Conservation (phyloP, 2,797 vertebrate species). For the Odontamblyopus rebecca region DNA sequence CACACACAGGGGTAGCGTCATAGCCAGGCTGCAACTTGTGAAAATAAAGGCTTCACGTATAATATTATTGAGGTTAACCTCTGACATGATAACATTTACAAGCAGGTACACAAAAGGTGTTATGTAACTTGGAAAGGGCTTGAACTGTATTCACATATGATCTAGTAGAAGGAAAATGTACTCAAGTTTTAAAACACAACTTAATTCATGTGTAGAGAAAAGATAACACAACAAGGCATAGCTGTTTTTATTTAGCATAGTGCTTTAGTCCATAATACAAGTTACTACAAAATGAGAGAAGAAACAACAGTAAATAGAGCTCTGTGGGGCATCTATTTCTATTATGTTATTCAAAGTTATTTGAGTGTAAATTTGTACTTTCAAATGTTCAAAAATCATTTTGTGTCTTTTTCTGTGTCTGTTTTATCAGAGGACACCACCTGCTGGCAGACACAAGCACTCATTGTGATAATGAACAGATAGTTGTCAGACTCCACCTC, state of each 20-base stretch:
- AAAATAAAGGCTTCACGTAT: neutral
- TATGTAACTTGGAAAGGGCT: neutral
- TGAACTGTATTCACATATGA: neutral
- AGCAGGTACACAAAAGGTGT: neutral
- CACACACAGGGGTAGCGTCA: constrained; percentile 35
- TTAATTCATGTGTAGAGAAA: no score
- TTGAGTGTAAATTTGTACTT: neutral
- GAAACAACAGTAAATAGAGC: neutral
- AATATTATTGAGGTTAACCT: neutral
- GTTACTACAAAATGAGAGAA: neutral
- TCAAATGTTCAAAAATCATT: neutral
- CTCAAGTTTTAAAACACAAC: no score
- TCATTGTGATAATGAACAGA: neutral
- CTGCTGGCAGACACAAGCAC: constrained; percentile 1
- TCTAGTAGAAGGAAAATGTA: no score
- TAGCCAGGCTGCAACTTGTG: neutral
- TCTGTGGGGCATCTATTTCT: no score
- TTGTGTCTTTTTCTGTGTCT: neutral
- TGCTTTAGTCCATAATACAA: neutral
- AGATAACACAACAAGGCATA: neutral
- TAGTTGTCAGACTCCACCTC: neutral
- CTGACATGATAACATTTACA: neutral
- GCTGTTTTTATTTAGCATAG: neutral
- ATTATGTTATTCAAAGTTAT: no score
- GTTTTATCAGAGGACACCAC: neutral